A percentile compares a stretch with the other conserved stretches of the same genome.
Conservation (phyloP, 2,113 vertebrate species). For the Etheostoma cragini region DNA sequence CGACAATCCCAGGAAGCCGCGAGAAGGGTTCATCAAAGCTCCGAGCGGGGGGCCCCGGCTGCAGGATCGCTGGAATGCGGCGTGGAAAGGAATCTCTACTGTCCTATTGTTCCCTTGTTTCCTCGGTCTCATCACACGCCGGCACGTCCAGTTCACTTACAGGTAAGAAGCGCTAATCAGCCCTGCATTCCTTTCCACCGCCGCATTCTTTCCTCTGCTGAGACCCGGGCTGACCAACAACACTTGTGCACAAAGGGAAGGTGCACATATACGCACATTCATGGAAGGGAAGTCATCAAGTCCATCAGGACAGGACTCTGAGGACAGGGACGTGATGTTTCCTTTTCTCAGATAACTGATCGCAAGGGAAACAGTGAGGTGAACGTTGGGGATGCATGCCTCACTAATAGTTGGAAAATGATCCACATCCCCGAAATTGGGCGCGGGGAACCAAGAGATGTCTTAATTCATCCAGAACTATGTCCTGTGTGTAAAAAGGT, state of each 20-base stretch:
- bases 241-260: slow-evolving; percentile 44
- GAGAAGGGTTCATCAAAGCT: slow-evolving; percentile 98
- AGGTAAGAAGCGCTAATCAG: slow-evolving; percentile 84
- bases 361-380: slow-evolving; percentile 10
- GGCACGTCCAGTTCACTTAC: slow-evolving; percentile 81
- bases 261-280: slow-evolving; percentile 17
- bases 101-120: slow-evolving; percentile 98
- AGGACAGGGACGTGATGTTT: slow-evolving; percentile 62
- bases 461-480: not conserved
- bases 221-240: slow-evolving; percentile 68
- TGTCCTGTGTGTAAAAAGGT: not conserved
- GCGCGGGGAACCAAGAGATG: not conserved
- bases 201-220: slow-evolving; percentile 74
- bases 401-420: not conserved
- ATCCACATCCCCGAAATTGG: not conserved
- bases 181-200: slow-evolving; percentile 74
- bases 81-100: slow-evolving; percentile 98
- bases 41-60: slow-evolving; percentile 89
- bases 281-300: slow-evolving; percentile 63
- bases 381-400: slow-evolving; percentile 9
- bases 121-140: slow-evolving; percentile 86
- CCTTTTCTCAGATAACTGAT: slow-evolving; percentile 41
- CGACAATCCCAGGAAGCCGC: slow-evolving; percentile 99
- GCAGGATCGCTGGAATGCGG: slow-evolving; percentile 87
- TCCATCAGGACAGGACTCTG: slow-evolving; percentile 57